Percentiles rank a stretch among this genome's conserved stretches.
Evolutionary conservation across 2,888 invertebrate genomes (phyloP).

Genomic region (Eudemis profundana): DNA sequence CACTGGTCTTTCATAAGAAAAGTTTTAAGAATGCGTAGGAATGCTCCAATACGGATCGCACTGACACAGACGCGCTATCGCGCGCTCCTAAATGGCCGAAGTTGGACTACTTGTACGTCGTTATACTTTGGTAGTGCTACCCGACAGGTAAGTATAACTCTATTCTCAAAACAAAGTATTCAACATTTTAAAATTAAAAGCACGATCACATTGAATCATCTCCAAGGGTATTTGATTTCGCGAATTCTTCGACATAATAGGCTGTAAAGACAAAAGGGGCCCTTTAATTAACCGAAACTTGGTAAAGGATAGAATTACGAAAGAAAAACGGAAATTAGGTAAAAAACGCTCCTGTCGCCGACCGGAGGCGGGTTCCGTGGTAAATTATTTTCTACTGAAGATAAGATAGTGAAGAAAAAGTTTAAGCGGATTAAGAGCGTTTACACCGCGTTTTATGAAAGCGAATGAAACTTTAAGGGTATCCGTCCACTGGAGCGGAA

Average conservation of each 20-base stretch:
- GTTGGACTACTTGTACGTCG: too few species aligned
- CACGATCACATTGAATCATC: conserved; percentile 35
- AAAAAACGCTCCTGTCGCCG: conserved; percentile 8
- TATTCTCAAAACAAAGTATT: not conserved
- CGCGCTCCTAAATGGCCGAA: too few species aligned
- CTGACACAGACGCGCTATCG: too few species aligned
- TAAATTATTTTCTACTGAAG: conserved; percentile 14
- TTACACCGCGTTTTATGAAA: not conserved
- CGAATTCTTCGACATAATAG: conserved; percentile 30
- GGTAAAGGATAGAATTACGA: conserved; percentile 47
- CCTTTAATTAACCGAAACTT: conserved; percentile 46
- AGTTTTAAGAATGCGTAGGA: too few species aligned
- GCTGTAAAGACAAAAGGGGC: conserved; percentile 29
- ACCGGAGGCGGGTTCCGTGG: conserved; percentile 14
- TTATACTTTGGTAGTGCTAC: too few species aligned
- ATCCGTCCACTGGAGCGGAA: too few species aligned
- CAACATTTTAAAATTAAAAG: conserved; percentile 14
- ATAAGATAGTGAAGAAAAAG: not conserved
- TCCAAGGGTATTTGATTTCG: conserved; percentile 31
- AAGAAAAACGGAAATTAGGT: conserved; percentile 40
- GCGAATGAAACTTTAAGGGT: too few species aligned
- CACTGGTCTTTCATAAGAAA: too few species aligned
- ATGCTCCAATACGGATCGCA: too few species aligned
- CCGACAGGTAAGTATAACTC: not conserved
- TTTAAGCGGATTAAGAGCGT: not conserved